Percentiles rank a stretch among this genome's conserved stretches.
Evolutionary conservation across 2,888 invertebrate species (phyloP).

Genomic region (Schizotus pectinicornis): DNA sequence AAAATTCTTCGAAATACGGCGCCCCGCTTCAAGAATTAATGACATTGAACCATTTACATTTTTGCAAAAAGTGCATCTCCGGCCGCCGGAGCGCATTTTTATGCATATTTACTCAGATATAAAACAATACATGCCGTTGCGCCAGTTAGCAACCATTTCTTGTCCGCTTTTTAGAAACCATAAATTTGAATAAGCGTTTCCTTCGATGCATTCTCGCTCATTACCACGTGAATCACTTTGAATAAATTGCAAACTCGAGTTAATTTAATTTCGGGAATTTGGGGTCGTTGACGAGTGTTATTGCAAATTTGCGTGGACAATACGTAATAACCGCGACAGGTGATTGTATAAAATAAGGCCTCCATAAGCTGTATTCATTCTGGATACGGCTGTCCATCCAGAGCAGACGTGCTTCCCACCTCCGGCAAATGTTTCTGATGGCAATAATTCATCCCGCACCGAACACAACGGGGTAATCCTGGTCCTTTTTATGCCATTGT

Average conservation of each 20-base stretch:
- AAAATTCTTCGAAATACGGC: slow-evolving; percentile 40
- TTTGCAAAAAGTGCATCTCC: slow-evolving; percentile 8
- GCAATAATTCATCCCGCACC: slow-evolving; percentile 55
- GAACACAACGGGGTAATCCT: slow-evolving; percentile 45
- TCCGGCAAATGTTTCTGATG: slow-evolving; percentile 57
- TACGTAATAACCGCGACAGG: slow-evolving; percentile 32
- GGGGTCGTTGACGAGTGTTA: too few species aligned
- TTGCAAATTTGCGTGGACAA: too few species aligned
- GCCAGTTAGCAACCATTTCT: slow-evolving; percentile 3
- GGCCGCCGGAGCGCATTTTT: slow-evolving; percentile 30
- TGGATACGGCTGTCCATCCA: slow-evolving; percentile 40
- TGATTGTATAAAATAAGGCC: slow-evolving; percentile 42
- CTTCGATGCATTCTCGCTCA: slow-evolving; percentile 24
- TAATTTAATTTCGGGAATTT: too few species aligned
- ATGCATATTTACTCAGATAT: slow-evolving; percentile 33
- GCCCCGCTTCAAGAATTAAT: slow-evolving; percentile 38
- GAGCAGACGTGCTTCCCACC: slow-evolving; percentile 41
- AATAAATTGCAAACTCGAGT: too few species aligned
- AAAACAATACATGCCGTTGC: slow-evolving; percentile 15
- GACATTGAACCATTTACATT: slow-evolving; percentile 26
- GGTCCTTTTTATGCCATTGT: slow-evolving; percentile 47
- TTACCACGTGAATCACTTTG: too few species aligned
- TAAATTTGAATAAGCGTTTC: slow-evolving; percentile 28
- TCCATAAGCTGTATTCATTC: slow-evolving; percentile 39
- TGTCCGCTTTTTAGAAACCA: slow-evolving; percentile 20